Evolutionary conservation across 1,140 invertebrate genomes (phyloP).

Genomic region (Zaprionus camerounensis): DNA sequence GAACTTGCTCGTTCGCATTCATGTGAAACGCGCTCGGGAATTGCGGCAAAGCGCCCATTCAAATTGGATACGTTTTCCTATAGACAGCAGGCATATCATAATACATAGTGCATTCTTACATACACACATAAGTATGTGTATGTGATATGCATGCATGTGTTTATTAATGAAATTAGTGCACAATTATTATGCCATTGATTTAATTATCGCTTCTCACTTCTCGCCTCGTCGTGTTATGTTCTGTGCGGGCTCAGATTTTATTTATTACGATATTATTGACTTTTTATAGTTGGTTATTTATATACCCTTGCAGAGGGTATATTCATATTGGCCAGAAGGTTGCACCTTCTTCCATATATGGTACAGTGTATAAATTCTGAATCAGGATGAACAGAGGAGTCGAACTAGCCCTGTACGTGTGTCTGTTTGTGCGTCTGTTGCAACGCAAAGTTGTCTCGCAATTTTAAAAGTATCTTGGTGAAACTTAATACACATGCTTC

Average conservation of each 20-base stretch:
- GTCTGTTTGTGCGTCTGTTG: too few species aligned
- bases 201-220: not conserved
- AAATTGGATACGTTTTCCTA: conserved; percentile 7
- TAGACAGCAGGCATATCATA: not conserved
- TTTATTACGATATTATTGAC: not conserved
- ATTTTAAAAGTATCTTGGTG: too few species aligned
- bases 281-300: not conserved
- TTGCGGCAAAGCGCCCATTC: conserved; percentile 2
- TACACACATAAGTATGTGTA: not conserved
- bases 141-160: not conserved
- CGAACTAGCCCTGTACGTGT: too few species aligned
- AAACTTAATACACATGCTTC: too few species aligned
- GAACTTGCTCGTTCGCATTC: not conserved
- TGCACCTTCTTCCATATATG: too few species aligned
- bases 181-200: not conserved
- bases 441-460: too few species aligned
- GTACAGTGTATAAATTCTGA: too few species aligned
- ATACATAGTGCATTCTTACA: too few species aligned
- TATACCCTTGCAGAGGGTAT: not conserved
- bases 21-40: conserved; percentile 2
- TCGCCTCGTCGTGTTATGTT: conserved; percentile 1
- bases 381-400: too few species aligned
- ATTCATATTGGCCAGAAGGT: too few species aligned
- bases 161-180: not conserved
- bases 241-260: not conserved